A percentile compares a stretch with the other conserved stretches of the same genome.
These are phyloP conservation scores for Thymelicus sylvestris DNA, from an alignment of 2,888 invertebrate genomes.

Conservation along the genomic window DNA sequence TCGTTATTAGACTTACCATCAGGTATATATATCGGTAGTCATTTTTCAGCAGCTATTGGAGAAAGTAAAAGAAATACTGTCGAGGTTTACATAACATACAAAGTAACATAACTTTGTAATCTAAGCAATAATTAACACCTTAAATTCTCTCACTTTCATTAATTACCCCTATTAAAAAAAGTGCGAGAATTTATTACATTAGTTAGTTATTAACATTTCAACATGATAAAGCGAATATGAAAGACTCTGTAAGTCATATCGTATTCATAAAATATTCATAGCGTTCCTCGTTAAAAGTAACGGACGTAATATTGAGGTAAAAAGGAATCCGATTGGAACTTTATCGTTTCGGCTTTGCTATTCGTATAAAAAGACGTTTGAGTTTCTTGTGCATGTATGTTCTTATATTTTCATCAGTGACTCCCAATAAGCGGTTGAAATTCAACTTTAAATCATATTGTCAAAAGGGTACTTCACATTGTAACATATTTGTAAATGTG, in stretches of 20 bases:
- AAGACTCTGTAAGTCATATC: not conserved
- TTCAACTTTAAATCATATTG: no score
- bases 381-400: not conserved
- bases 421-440: no score
- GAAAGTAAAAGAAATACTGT: no score
- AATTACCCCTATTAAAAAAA: not conserved
- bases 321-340: slow-evolving; percentile 40
- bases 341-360: slow-evolving; percentile 2
- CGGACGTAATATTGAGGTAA: slow-evolving; percentile 17
- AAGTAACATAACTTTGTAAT: no score
- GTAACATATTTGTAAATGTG: no score
- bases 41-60: no score
- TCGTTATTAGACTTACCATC: no score
- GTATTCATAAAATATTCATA: slow-evolving; percentile 5
- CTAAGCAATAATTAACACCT: not conserved
- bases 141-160: no score
- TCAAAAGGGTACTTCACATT: no score
- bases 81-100: no score
- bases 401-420: no score
- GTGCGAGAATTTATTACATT: not conserved
- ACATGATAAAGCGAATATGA: not conserved
- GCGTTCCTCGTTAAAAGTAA: slow-evolving; percentile 27
- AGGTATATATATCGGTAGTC: no score
- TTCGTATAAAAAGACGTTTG: slow-evolving; percentile 19
- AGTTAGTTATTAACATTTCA: not conserved